Percentiles rank a stretch among this genome's conserved stretches.
Evolutionary conservation across 2,113 vertebrate genomes (phyloP).

Genomic region (Colius striatus): DNA sequence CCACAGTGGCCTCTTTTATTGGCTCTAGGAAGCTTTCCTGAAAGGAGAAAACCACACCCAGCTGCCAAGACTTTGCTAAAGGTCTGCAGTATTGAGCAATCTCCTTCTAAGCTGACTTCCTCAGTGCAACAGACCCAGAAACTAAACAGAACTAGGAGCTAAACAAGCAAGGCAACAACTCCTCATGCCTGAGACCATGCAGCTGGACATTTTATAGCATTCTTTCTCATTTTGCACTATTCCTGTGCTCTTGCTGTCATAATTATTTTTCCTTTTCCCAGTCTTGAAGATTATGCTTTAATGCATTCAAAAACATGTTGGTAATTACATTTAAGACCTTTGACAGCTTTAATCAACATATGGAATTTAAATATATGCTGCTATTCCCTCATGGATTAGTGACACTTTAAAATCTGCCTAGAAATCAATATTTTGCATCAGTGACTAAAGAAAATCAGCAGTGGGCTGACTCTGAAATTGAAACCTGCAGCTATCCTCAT

Average conservation of each 20-base stretch:
- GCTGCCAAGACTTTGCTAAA: not conserved
- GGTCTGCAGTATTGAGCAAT: not conserved
- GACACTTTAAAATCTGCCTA: constrained; percentile 48
- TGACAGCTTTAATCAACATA: constrained; percentile 62
- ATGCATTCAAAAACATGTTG: not conserved
- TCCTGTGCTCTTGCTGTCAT: not conserved
- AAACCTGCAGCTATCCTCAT: constrained; percentile 25
- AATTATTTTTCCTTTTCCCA: not conserved
- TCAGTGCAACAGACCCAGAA: not conserved
- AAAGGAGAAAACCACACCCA: not conserved
- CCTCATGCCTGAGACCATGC: rapidly evolving
- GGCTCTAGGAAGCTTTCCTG: not conserved
- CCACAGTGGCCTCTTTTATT: not conserved
- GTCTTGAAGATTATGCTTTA: not conserved
- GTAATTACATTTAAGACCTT: constrained; percentile 39
- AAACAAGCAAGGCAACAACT: not conserved
- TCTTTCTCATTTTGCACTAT: not conserved
- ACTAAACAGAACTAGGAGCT: too few relatives aligned
- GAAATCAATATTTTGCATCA: constrained; percentile 74
- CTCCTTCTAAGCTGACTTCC: not conserved
- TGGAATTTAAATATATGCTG: constrained; percentile 52
- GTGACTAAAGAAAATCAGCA: constrained; percentile 64
- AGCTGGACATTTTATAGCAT: not conserved
- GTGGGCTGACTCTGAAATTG: constrained; percentile 34
- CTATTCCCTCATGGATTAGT: constrained; percentile 17